A percentile compares a stretch with the other conserved stretches of the same genome.
phyloP scores from a whole-genome alignment of 2,797 vertebrate species.

The Epinephelus coioides region DNA sequence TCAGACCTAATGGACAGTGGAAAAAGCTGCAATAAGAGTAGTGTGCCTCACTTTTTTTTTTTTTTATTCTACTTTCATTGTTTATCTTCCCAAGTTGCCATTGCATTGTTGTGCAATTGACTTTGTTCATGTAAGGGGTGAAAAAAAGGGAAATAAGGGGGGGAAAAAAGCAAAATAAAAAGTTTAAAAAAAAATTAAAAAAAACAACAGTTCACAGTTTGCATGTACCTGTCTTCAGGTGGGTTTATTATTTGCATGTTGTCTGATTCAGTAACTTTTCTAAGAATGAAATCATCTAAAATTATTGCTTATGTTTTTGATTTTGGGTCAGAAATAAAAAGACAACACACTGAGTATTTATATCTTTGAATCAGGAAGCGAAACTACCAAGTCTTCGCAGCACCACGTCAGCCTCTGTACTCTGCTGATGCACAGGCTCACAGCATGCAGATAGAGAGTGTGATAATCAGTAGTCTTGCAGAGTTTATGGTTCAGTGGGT shows the following conservation, averaged over 20 bases:
- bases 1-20: no score
- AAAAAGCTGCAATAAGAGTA: no score
- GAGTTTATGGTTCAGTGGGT: not conserved
- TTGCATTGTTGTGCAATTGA: no score
- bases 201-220: not conserved
- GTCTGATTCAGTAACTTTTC: not conserved
- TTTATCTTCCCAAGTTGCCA: no score
- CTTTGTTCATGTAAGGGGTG: no score
- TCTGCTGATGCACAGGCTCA: conserved; percentile 5
- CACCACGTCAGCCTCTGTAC: not conserved
- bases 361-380: conserved; percentile 24
- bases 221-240: not conserved
- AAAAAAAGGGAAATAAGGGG: no score
- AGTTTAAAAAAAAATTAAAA: not conserved
- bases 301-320: not conserved
- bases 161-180: no score
- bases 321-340: not conserved
- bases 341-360: not conserved
- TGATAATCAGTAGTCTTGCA: not conserved
- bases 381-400: conserved; percentile 22
- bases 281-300: not conserved
- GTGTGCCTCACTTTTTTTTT: no score
- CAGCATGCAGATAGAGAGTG: not conserved
- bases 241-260: not conserved
- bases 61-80: no score